phyloP scores from a whole-genome alignment of 2,888 invertebrate species.

The Myopa testacea region DNA sequence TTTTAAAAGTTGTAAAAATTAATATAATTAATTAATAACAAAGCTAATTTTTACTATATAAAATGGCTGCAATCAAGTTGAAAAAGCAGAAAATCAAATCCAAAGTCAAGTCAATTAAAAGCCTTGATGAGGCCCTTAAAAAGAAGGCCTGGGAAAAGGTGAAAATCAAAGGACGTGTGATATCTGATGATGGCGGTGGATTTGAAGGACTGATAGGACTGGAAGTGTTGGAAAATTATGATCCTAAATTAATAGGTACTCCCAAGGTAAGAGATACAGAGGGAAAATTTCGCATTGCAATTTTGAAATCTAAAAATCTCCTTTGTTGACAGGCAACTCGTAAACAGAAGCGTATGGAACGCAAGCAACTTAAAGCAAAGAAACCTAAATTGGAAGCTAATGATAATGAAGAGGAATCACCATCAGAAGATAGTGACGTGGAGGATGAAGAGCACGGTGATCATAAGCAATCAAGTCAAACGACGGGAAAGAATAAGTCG shows the following conservation, averaged over 20 bases:
- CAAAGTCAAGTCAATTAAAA: conserved; percentile 37
- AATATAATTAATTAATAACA: conserved; percentile 26
- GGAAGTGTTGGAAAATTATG: conserved; percentile 82
- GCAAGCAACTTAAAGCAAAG: conserved; percentile 45
- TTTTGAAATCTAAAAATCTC: too few relatives aligned
- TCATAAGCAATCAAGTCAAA: neutral
- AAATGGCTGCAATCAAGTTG: conserved; percentile 44
- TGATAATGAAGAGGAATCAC: conserved; percentile 28
- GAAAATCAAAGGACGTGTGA: conserved; percentile 72
- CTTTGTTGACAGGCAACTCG: conserved; percentile 23
- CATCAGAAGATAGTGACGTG: conserved; percentile 32
- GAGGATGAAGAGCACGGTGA: conserved; percentile 20
- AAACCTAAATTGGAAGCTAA: conserved; percentile 46
- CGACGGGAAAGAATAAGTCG: conserved; percentile 21
- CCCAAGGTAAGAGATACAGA: conserved; percentile 63
- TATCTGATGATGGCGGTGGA: conserved; percentile 67
- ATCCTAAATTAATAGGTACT: conserved; percentile 67
- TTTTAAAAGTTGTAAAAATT: conserved; percentile 5
- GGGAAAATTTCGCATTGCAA: too few relatives aligned
- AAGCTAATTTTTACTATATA: conserved; percentile 41
- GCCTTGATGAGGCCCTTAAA: conserved; percentile 11
- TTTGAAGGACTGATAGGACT: conserved; percentile 81
- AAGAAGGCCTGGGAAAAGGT: conserved; percentile 74
- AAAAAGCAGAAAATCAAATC: conserved; percentile 38
- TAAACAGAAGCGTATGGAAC: conserved; percentile 45